phyloP scores from a whole-genome alignment of 2,888 invertebrate species.

The Horisme vitalbata region DNA sequence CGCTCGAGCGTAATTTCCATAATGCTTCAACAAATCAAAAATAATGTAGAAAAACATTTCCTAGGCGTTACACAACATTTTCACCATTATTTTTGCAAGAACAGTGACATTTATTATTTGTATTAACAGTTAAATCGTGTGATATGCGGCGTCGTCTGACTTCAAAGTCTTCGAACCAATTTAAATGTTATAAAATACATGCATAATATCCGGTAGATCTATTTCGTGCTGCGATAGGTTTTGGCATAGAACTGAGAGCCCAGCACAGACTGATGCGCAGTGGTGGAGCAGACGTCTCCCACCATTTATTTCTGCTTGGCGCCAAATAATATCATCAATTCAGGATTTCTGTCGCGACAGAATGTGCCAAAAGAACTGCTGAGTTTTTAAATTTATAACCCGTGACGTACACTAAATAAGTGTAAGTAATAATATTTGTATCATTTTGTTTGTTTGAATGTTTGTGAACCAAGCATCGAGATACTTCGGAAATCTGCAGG shows the following conservation, averaged over 20 bases:
- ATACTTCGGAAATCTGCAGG: not conserved
- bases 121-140: constrained; percentile 13
- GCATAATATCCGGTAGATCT: constrained; percentile 27
- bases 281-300: constrained; percentile 45
- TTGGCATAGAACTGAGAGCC: constrained; percentile 32
- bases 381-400: constrained; percentile 43
- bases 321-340: constrained; percentile 69
- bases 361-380: constrained; percentile 57
- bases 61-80: constrained; percentile 28
- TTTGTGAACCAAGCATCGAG: too few species aligned
- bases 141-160: constrained; percentile 20
- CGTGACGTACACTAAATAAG: constrained; percentile 36
- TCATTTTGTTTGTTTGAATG: not conserved
- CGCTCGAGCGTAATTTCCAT: constrained; percentile 13
- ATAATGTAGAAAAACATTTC: constrained; percentile 29
- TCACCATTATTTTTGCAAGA: constrained; percentile 23
- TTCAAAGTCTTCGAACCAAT: constrained; percentile 28
- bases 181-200: constrained; percentile 25
- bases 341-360: constrained; percentile 44
- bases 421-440: not conserved
- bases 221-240: constrained; percentile 26
- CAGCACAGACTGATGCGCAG: constrained; percentile 34
- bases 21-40: constrained; percentile 26
- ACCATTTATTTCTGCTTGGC: constrained; percentile 73
- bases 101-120: constrained; percentile 30